phyloP scores from a whole-genome alignment of 2,797 vertebrate species.

The Steatocranus sp. region DNA sequence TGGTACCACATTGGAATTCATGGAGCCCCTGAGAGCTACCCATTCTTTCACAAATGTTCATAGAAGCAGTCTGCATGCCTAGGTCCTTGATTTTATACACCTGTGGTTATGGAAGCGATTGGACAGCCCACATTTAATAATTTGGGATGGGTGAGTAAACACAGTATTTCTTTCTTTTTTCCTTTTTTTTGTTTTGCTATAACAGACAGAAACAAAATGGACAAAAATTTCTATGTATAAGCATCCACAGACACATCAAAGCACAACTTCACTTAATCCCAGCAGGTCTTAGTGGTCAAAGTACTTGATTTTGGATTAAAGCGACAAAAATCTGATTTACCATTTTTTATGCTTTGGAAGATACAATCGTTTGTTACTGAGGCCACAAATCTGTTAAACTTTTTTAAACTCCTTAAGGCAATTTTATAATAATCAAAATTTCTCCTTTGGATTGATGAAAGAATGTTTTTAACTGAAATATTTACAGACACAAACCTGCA shows the following conservation, averaged over 20 bases:
- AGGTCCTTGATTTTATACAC: neutral
- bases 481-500: neutral
- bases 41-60: neutral
- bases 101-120: fast-evolving
- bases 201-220: neutral
- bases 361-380: neutral
- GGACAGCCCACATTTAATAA: neutral
- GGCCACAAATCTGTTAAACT: neutral
- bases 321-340: neutral
- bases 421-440: neutral
- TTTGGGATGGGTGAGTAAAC: neutral
- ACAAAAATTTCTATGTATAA: neutral
- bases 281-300: neutral
- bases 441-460: neutral
- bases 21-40: neutral
- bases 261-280: neutral
- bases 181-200: neutral
- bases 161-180: neutral
- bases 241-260: neutral
- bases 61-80: neutral
- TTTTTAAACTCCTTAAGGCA: neutral
- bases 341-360: neutral
- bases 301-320: neutral
- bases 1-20: neutral
- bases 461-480: neutral